Evolutionary conservation across 1,140 invertebrate genomes (phyloP), one percentile per base, ranked within the genome.

Genomic region (Battus philenor): DNA sequence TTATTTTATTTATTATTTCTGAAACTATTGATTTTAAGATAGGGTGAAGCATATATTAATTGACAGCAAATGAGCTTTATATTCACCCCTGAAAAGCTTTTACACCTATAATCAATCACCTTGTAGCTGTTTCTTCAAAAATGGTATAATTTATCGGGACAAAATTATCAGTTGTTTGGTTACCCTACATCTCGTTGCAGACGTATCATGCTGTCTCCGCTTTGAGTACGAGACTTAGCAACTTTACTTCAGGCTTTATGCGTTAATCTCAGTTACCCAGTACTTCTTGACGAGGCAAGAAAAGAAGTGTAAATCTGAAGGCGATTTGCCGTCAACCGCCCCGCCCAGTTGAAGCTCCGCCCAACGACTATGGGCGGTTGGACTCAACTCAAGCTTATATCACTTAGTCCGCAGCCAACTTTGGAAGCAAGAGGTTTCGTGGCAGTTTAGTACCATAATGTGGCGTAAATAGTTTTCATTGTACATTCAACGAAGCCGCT

Each of bases 311-410:
- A 26, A 34, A 34, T 64, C 53, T 59, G 59, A 53, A 53, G 62
- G 61, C 68, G 68, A 78, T 79, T 80, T 76, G 75, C 58, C 44
- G 59, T 8, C 27, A 12, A 5, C 13, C 16, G 68, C 48, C 67
- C 63, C 76, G 74, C 79, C 79, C 62, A 77, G 54, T 50, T 4
- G n/a, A 53, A 8, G 71, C 76, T 30, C 74, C 79, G 79, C 79
- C 79, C 53, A 69, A 49, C 44, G 5, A 9, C 18, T 50, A 53
- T 75, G 72, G 74, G 76, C 71, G 72, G 71, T 54, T 26, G 32
- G 16, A 34, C 26, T 36, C 31, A 46, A 11, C 33, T 30, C 11
- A 5, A 30, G 18, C 29, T 33, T 36, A 47, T 43, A 44, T 34
- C 29, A 50, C 50, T 57, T 68, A 75, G 75, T 75, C 48, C 51